Percentiles rank a stretch among this genome's conserved stretches.
These are phyloP conservation scores for Laspeyria flexula DNA, from an alignment of 2,888 invertebrate species.

Conservation along the genomic window DNA sequence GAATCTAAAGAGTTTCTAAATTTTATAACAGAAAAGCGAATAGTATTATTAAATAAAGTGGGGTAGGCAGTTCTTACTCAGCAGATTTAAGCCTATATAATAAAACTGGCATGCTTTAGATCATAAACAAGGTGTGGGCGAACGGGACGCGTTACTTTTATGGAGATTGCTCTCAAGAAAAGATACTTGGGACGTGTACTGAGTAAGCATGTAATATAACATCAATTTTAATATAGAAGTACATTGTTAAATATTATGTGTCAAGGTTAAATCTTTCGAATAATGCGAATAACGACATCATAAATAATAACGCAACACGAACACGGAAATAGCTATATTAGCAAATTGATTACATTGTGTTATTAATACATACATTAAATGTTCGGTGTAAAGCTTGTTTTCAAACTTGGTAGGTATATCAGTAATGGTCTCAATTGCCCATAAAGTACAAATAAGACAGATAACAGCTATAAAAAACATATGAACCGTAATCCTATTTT, in stretches of 20 bases:
- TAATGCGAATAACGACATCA: slow-evolving; percentile 11
- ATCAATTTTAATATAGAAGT: slow-evolving; percentile 34
- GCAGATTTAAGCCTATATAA: slow-evolving; percentile 30
- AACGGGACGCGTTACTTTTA: slow-evolving; percentile 47
- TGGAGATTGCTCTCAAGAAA: slow-evolving; percentile 49
- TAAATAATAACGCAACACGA: slow-evolving; percentile 15
- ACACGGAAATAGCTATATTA: slow-evolving; percentile 2
- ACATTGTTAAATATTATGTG: slow-evolving; percentile 19
- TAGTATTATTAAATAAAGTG: slow-evolving; percentile 33
- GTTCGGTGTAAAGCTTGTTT: no score
- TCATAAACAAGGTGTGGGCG: slow-evolving; percentile 48
- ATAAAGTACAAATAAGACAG: slow-evolving; percentile 57
- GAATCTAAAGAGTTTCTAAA: slow-evolving; percentile 1
- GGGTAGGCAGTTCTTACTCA: slow-evolving; percentile 19
- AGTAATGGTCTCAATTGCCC: slow-evolving; percentile 49
- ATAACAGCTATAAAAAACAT: slow-evolving; percentile 62
- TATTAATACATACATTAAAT: slow-evolving; percentile 14
- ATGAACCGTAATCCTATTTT: slow-evolving; percentile 56
- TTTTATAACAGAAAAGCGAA: slow-evolving; percentile 12
- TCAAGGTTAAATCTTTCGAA: slow-evolving; percentile 7
- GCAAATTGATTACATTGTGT: slow-evolving; percentile 3
- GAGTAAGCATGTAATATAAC: slow-evolving; percentile 24
- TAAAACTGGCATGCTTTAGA: slow-evolving; percentile 29
- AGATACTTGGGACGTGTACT: slow-evolving; percentile 34
- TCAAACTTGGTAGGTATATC: slow-evolving; percentile 29